Conservation (phyloP, 2,888 invertebrate genomes). For the Thyatira batis region DNA sequence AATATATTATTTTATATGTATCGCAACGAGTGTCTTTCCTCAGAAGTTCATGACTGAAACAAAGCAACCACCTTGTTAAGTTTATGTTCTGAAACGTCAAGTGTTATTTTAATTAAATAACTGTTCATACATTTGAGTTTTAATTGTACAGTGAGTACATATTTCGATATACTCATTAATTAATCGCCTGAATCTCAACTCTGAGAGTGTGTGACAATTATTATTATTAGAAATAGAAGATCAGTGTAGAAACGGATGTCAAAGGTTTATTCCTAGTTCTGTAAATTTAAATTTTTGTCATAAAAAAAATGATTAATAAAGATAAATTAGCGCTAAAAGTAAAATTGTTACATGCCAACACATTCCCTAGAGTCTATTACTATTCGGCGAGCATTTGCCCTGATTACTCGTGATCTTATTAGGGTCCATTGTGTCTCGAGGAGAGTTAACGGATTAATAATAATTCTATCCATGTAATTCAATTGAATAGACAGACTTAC, state of each 20-base stretch:
- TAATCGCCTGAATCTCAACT: too few relatives aligned
- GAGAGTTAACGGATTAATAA: constrained; percentile 25
- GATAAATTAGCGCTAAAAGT: not conserved
- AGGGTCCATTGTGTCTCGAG: constrained; percentile 4
- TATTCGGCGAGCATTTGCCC: not conserved
- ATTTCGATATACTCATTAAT: too few relatives aligned
- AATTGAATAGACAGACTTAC: not conserved
- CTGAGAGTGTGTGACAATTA: too few relatives aligned
- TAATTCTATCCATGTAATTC: constrained; percentile 14
- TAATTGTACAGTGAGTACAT: constrained; percentile 10
- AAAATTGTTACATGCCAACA: constrained; percentile 18
- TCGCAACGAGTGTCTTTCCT: not conserved
- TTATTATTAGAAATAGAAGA: too few relatives aligned
- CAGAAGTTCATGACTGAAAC: not conserved
- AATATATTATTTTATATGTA: not conserved
- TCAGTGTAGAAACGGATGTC: too few relatives aligned
- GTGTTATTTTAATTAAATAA: constrained; percentile 21
- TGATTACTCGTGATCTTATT: constrained; percentile 4
- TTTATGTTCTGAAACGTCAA: constrained; percentile 7
- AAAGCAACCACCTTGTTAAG: not conserved
- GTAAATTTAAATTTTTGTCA: too few relatives aligned
- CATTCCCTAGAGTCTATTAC: constrained; percentile 16
- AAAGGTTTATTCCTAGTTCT: too few relatives aligned
- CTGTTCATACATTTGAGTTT: constrained; percentile 28
- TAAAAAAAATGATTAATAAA: not conserved